phyloP scores from a whole-genome alignment of 2,797 vertebrate genomes.

The Gymnodraco acuticeps region DNA sequence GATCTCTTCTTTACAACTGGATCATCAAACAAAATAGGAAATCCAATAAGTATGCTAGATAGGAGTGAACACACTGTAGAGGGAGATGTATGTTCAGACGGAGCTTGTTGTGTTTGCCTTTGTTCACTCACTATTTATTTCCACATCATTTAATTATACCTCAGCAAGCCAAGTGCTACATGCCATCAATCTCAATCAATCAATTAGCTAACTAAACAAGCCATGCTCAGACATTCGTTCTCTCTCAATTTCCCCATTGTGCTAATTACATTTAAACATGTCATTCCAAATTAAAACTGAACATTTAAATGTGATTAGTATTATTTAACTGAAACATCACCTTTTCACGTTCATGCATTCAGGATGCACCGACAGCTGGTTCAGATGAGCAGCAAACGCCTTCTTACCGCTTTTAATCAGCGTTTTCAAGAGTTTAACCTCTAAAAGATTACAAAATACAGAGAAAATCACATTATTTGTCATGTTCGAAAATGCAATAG shows the following conservation, averaged over 20 bases:
- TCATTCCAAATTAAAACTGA: slow-evolving; percentile 80
- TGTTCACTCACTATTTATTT: slow-evolving; percentile 76
- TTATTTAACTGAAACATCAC: slow-evolving; percentile 75
- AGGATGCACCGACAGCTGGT: slow-evolving; percentile 28
- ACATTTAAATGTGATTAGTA: slow-evolving; percentile 78
- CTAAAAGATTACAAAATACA: not conserved
- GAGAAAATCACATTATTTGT: slow-evolving; percentile 32
- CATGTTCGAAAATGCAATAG: slow-evolving; percentile 31
- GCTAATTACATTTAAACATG: slow-evolving; percentile 83
- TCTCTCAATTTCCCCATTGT: slow-evolving; percentile 80
- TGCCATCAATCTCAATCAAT: slow-evolving; percentile 85
- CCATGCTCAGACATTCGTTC: slow-evolving; percentile 79
- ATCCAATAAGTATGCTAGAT: slow-evolving; percentile 40
- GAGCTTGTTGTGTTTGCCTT: slow-evolving; percentile 51
- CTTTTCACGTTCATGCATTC: slow-evolving; percentile 33
- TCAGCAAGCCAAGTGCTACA: slow-evolving; percentile 76
- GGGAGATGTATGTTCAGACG: slow-evolving; percentile 44
- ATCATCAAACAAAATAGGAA: slow-evolving; percentile 27
- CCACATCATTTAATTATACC: slow-evolving; percentile 81
- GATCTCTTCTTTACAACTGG: slow-evolving; percentile 23
- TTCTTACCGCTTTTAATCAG: slow-evolving; percentile 9
- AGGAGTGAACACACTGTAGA: slow-evolving; percentile 23
- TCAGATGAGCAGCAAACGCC: slow-evolving; percentile 2
- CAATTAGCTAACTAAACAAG: slow-evolving; percentile 83
- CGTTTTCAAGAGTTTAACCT: slow-evolving; percentile 23